These are phyloP conservation scores for Corapipo altera DNA, from an alignment of 2,113 vertebrate genomes.

Conservation along the genomic window DNA sequence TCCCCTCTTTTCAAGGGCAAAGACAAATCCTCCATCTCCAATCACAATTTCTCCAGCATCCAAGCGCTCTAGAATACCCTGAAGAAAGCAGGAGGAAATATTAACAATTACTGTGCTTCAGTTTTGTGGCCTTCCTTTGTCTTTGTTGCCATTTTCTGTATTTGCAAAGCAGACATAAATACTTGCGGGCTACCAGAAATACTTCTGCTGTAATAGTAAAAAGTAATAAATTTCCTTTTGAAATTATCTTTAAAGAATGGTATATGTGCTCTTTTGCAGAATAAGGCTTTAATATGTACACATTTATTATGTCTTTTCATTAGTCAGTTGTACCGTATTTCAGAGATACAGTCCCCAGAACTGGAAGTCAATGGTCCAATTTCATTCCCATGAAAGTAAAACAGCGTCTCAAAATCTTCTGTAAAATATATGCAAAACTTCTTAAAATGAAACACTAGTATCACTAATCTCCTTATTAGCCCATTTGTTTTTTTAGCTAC, in stretches of 20 bases:
- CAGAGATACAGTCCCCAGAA: neutral
- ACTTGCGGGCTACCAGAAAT: neutral
- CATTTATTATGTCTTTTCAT: neutral
- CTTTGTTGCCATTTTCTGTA: neutral
- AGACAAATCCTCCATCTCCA: slow-evolving; percentile 95
- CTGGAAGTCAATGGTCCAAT: neutral
- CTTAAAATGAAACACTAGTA: neutral
- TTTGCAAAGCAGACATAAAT: neutral
- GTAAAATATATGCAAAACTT: neutral
- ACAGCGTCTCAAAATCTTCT: neutral
- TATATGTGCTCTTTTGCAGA: neutral
- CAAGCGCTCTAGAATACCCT: slow-evolving; percentile 92
- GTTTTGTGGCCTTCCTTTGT: neutral
- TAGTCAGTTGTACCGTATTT: neutral
- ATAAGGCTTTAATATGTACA: neutral
- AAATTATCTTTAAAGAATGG: neutral
- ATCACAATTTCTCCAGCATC: slow-evolving; percentile 90
- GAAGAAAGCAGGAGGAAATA: neutral
- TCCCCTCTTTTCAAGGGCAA: slow-evolving; percentile 95
- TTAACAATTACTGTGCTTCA: neutral
- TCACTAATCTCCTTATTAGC: neutral
- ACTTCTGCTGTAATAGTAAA: neutral
- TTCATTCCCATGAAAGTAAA: neutral
- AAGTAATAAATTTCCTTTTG: neutral
- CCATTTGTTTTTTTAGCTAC: neutral